Evolutionary conservation across 2,888 invertebrate genomes (phyloP).

Genomic region (Meiosimyza decipiens): DNA sequence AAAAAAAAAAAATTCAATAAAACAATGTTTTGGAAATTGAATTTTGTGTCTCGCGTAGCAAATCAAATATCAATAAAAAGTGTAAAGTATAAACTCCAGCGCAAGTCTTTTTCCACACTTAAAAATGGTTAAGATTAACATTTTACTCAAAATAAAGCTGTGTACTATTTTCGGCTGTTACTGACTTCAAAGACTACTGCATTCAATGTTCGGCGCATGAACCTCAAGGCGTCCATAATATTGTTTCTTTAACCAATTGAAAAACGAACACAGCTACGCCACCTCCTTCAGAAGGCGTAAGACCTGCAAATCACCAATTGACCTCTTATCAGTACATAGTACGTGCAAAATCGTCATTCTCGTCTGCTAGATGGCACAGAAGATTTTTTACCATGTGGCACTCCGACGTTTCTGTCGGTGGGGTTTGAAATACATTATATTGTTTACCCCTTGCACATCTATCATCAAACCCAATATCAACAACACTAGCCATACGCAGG

Average conservation of each 20-base stretch:
- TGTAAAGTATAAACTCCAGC: too few relatives aligned
- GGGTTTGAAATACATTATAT: too few relatives aligned
- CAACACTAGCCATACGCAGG: slow-evolving; percentile 42
- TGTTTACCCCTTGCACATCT: too few relatives aligned
- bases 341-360: slow-evolving; percentile 55
- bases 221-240: slow-evolving; percentile 80
- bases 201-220: slow-evolving; percentile 74
- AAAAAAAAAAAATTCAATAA: too few relatives aligned
- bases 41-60: too few relatives aligned
- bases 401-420: slow-evolving; percentile 48
- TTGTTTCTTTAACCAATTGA: slow-evolving; percentile 79
- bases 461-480: slow-evolving; percentile 46
- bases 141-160: too few relatives aligned
- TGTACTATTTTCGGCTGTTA: too few relatives aligned
- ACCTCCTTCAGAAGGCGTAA: slow-evolving; percentile 56
- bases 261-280: slow-evolving; percentile 67
- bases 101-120: too few relatives aligned
- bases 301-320: slow-evolving; percentile 35
- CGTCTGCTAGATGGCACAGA: slow-evolving; percentile 55
- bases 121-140: too few relatives aligned
- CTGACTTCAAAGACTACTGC: neutral
- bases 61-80: too few relatives aligned
- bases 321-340: slow-evolving; percentile 34
- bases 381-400: slow-evolving; percentile 53
- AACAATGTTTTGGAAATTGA: too few relatives aligned